Evolutionary conservation across 2,797 vertebrate species (phyloP), one percentile per base, ranked within the genome.

Genomic region (Melanotaenia pygmaea): DNA sequence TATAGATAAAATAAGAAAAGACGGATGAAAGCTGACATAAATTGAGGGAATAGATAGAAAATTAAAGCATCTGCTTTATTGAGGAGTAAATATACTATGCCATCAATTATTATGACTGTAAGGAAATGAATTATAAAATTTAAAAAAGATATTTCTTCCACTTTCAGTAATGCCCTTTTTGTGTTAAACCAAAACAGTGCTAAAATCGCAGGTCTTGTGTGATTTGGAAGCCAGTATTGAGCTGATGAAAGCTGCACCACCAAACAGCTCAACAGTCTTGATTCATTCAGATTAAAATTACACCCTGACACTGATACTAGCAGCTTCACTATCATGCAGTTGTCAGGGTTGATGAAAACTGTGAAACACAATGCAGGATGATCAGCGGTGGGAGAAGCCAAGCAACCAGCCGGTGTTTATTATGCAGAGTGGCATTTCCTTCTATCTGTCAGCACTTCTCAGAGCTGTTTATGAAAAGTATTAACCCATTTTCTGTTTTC

Each of bases 341-440:
- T 68, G 78, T 79, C 74, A 67, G 63, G 74, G 67, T 67, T 72
- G 74, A 86, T 83, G 60, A 64, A 86, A 88, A 76, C 67, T 40
- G 72, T 72, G 70, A 75, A 77, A 81, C 70, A 60, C 71, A 77
- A 76, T 72, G 72, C 77, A 57, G 61, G 32, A 45, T 66, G 61
- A 76, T 64, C 70, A 78, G 53, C 60, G 30, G 43, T n/a, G 37
- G 50, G 43, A 61, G 60, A 70, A 57, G 64, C 71, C 34, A 59
- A 66, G 59, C 68, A 57, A 61, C 59, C 65, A 77, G 28, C 26
- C 50, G 10, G 22, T 34, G n/a, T 68, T 43, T 75, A 18, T 43
- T 64, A 38, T 70, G 45, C 8, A 38, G 20, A 53, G 20, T 37
- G 10, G 66, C 59, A 59, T 80, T 74, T 76, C 3, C 35, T 65